A percentile compares a stretch with the other conserved stretches of the same genome.
Conservation (phyloP, 2,888 invertebrate species). For the Mongoloraphidia duomilia region DNA sequence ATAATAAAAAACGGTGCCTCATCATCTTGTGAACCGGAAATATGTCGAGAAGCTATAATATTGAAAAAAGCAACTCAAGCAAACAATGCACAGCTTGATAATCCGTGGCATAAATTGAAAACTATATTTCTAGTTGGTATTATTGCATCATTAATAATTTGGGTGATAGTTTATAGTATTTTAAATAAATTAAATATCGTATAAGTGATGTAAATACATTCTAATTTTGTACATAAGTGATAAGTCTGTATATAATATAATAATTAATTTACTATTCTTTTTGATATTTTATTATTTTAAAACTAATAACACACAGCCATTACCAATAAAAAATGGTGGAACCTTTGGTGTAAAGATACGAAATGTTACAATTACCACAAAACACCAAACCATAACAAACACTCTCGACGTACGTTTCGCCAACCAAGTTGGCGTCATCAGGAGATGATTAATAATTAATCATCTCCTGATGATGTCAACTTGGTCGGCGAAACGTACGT, state of each 20-base stretch:
- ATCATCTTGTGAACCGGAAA: constrained; percentile 25
- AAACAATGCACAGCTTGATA: too few species aligned
- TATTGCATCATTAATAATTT: constrained; percentile 30
- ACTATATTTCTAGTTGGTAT: constrained; percentile 32
- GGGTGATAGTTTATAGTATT: constrained; percentile 30
- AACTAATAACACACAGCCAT: too few species aligned
- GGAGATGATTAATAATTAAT: too few species aligned
- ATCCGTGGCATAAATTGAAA: constrained; percentile 36
- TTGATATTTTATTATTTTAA: not conserved
- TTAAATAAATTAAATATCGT: constrained; percentile 1
- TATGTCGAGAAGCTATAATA: constrained; percentile 25
- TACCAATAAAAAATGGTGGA: too few species aligned
- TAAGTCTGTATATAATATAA: not conserved
- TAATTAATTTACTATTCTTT: not conserved
- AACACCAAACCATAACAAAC: too few species aligned
- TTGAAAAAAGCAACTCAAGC: constrained; percentile 19
- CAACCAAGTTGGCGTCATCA: too few species aligned
- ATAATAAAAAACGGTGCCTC: constrained; percentile 8
- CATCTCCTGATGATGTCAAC: too few species aligned
- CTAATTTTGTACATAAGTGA: not conserved
- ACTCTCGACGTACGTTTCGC: too few species aligned
- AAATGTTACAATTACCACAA: too few species aligned
- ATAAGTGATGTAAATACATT: not conserved
- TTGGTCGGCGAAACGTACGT: too few species aligned
- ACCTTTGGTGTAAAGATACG: too few species aligned